Conservation (phyloP, 2,113 vertebrate species). For the Seriola aureovittata region DNA sequence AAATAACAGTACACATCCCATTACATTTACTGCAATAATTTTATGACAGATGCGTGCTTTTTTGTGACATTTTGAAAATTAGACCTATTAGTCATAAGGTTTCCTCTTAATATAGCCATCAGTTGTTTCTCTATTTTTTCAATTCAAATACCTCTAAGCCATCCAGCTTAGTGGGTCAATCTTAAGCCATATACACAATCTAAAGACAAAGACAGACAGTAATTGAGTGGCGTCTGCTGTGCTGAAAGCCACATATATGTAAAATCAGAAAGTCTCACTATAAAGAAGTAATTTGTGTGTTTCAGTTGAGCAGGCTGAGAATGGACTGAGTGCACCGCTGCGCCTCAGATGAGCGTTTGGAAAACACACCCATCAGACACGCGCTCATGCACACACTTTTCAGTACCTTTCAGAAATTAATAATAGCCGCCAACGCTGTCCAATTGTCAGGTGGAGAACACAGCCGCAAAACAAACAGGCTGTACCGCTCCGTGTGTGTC, state of each 20-base stretch:
- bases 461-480: constrained; percentile 24
- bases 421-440: constrained; percentile 51
- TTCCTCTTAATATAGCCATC: no score
- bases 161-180: neutral
- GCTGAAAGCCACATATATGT: neutral
- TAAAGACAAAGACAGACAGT: neutral
- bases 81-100: no score
- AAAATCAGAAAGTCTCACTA: constrained; percentile 10
- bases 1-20: neutral
- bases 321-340: constrained; percentile 7
- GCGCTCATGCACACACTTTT: constrained; percentile 31
- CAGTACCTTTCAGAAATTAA: constrained; percentile 66
- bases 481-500: neutral
- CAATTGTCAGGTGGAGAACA: constrained; percentile 34
- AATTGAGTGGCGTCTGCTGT: neutral
- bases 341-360: constrained; percentile 20
- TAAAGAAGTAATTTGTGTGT: constrained; percentile 30
- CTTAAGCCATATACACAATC: neutral
- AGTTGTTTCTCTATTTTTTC: neutral
- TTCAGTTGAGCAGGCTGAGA: constrained; percentile 15
- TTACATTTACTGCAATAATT: no score
- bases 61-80: neutral
- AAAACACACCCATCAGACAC: constrained; percentile 9
- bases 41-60: no score
- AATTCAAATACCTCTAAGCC: neutral